Conservation (phyloP, 2,113 vertebrate genomes). For the Prochilodus magdalenae region DNA sequence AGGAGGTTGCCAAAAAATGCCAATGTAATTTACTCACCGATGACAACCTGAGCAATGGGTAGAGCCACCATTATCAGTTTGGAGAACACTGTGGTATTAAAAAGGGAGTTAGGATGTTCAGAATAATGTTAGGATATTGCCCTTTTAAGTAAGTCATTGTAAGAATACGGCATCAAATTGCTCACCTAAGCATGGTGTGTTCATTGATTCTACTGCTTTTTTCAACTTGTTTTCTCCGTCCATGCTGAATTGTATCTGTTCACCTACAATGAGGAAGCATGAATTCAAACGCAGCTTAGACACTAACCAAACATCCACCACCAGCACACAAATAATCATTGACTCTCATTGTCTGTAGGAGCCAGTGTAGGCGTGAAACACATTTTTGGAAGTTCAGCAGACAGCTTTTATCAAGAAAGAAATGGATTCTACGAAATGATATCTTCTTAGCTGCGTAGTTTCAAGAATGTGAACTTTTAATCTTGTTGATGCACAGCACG, state of each 20-base stretch:
- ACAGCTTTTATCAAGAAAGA: too few species aligned
- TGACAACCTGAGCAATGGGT: conserved; percentile 63
- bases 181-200: background rate
- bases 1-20: too few species aligned
- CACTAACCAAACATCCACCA: too few species aligned
- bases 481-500: background rate
- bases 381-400: too few species aligned
- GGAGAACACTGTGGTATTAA: conserved; percentile 50
- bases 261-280: background rate
- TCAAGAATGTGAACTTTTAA: background rate
- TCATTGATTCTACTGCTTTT: background rate
- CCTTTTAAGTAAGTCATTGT: too few species aligned
- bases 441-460: background rate
- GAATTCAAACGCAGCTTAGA: too few species aligned
- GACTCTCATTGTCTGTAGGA: background rate
- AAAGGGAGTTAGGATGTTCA: background rate
- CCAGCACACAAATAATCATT: background rate
- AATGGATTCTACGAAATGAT: too few species aligned
- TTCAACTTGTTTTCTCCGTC: too few species aligned
- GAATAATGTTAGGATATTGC: background rate
- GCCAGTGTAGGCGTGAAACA: too few species aligned
- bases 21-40: background rate
- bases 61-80: conserved; percentile 51
- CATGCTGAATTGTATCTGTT: background rate
- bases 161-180: background rate